Conservation (phyloP, 2,113 vertebrate species). For the Zapornia atra region DNA sequence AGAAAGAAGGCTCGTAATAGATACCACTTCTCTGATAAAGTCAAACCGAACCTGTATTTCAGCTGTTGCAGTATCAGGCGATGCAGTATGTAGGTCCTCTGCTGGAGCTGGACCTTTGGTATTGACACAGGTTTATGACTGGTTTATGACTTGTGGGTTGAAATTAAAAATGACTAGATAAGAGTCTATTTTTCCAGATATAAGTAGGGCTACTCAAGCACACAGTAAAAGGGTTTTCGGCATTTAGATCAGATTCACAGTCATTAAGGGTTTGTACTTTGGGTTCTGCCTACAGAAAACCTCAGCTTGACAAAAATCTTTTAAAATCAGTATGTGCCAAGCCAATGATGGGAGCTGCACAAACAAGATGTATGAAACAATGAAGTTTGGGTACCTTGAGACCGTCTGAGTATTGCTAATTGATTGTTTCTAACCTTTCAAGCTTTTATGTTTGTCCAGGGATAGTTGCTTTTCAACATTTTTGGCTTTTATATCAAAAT, state of each 20-base stretch:
- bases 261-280: neutral
- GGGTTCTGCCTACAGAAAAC: neutral
- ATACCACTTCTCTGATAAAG: neutral
- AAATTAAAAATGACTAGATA: neutral
- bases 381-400: neutral
- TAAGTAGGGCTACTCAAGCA: neutral
- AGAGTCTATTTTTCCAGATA: neutral
- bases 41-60: neutral
- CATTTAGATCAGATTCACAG: neutral
- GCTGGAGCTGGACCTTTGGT: neutral
- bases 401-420: neutral
- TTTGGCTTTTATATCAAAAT: neutral
- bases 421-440: neutral
- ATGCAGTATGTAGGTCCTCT: neutral
- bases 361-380: neutral
- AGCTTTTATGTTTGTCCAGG: neutral
- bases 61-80: neutral
- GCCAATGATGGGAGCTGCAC: neutral
- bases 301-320: neutral
- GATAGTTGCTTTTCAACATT: neutral
- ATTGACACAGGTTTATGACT: neutral
- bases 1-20: neutral
- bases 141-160: neutral
- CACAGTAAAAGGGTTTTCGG: neutral
- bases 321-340: neutral